Percentiles rank a stretch among this genome's conserved stretches.
phyloP scores from a whole-genome alignment of 2,797 vertebrate species.

The Lepilemur ruficaudatus region DNA sequence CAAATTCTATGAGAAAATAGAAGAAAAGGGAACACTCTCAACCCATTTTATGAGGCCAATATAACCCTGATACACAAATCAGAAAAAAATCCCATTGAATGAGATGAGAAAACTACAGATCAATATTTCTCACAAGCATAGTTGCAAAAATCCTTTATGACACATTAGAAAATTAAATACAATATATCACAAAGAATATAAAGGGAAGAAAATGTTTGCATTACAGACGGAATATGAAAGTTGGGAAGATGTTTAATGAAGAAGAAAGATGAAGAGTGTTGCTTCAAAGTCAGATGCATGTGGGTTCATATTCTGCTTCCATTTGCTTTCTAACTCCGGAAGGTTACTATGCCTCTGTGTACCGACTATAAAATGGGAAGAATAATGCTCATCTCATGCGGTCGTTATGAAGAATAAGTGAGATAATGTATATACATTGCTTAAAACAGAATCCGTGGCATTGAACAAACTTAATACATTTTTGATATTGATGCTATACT shows the following conservation, averaged over 20 bases:
- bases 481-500: not conserved
- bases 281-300: not conserved
- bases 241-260: not conserved
- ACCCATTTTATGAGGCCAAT: not conserved
- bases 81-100: not conserved
- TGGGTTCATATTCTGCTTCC: not conserved
- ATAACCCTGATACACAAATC: not conserved
- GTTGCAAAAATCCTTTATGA: not conserved
- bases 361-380: not conserved
- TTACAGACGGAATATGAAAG: not conserved
- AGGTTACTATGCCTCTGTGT: not conserved
- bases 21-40: not conserved
- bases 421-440: not conserved
- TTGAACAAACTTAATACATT: not conserved
- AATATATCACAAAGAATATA: not conserved
- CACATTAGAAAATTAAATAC: not conserved
- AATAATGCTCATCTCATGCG: not conserved
- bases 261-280: not conserved
- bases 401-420: not conserved
- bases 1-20: constrained; percentile 3
- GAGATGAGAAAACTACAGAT: not conserved
- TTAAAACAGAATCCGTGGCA: not conserved
- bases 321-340: not conserved
- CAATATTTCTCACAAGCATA: not conserved
- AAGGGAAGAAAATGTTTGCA: not conserved